Evolutionary conservation across 2,888 invertebrate genomes (phyloP), one percentile per base, ranked within the genome.

Genomic region (Cephus pulcher): DNA sequence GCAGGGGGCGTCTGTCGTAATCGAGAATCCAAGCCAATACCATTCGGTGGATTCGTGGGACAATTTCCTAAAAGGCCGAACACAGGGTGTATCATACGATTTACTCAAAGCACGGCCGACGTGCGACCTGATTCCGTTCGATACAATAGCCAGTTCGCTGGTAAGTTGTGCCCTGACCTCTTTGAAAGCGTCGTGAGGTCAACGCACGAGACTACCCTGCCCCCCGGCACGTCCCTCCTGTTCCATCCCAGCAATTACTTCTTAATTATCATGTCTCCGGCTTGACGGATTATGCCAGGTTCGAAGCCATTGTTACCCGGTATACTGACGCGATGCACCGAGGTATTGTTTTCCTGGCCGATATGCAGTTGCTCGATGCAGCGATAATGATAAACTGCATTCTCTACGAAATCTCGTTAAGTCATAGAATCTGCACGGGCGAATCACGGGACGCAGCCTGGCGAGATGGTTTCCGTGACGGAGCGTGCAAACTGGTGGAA

Each of bases 261-360:
- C 85, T 85, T 87, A 86, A 88, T 88, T 89, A 88, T 89, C 86
- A 80, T 82, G 84, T 82, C 80, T 82, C 82, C 76, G 34, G 71
- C 71, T 71, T 71, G 71, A 71, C 71, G 32, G 71, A 71, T 33
- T 32, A 32, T 71, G 33, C 71, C 71, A 23, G 32, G 32, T 32
- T 33, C 32, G 32, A 30, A 15, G 71, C 71, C 32, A 71, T 34
- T 33, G 32, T 34, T 34, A 34, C 32, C 12, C 71, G 3, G 4
- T 15, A 15, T 71, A 33, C 33, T 32, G 32, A 34, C 12, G 32
- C 1, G 71, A 32, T 71, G 71, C 71, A 23, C 71, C 71, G 71
- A 71, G 71, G 15, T 33, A 71, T 71, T 71, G 71, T 71, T 71
- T 71, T 71, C 71, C 33, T 32, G 32, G 71, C 71, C 12, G 71